Evolutionary conservation across 2,888 invertebrate species (phyloP).

Genomic region (Phania funesta): DNA sequence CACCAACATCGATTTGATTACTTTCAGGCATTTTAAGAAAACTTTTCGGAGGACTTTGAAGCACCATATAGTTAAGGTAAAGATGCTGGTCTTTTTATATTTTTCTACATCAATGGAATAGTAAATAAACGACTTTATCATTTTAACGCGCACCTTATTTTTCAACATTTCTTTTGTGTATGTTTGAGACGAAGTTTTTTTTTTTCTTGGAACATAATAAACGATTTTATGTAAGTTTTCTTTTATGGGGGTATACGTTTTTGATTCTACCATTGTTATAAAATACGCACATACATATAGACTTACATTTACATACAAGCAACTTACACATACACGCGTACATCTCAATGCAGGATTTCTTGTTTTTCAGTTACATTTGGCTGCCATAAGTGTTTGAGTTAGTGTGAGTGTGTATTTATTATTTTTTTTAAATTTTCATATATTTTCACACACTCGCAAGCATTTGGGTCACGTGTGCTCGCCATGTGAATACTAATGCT

Average conservation of each 20-base stretch:
- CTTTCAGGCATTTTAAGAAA: no score
- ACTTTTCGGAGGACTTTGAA: no score
- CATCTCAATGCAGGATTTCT: background rate
- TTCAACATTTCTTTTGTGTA: background rate
- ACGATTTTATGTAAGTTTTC: background rate
- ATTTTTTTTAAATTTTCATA: constrained; percentile 18
- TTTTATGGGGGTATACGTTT: constrained; percentile 12
- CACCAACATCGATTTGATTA: no score
- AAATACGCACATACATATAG: background rate
- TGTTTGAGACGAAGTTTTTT: no score
- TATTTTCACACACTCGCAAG: constrained; percentile 58
- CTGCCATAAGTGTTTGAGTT: constrained; percentile 2
- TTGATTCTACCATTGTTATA: constrained; percentile 26
- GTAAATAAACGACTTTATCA: no score
- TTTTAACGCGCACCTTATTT: background rate
- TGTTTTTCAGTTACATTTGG: constrained; percentile 17
- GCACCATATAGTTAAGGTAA: no score
- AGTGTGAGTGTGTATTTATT: constrained; percentile 1
- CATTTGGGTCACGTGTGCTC: constrained; percentile 67
- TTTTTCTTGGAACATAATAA: no score
- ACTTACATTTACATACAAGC: background rate
- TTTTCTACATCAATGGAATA: no score
- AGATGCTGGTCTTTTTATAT: no score
- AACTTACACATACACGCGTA: background rate
- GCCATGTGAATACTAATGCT: constrained; percentile 63